Evolutionary conservation across 2,113 vertebrate species (phyloP), one percentile per base, ranked within the genome.

Genomic region (Pandion haliaetus): DNA sequence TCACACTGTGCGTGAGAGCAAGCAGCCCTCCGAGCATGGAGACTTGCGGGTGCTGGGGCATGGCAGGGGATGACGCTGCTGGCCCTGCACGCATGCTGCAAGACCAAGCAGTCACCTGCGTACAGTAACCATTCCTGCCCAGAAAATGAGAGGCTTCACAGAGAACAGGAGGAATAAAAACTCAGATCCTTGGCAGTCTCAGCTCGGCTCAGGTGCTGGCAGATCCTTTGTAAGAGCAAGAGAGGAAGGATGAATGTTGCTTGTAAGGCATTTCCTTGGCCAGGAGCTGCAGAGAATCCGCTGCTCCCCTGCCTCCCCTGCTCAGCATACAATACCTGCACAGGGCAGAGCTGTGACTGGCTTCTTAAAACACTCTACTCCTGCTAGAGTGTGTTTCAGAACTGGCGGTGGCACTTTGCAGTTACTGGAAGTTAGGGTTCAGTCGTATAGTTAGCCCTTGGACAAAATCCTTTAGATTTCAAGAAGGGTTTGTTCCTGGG

Each of bases 31-130:
- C 0, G 6, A 65, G 44, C 18, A 57, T 26, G 9, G 49, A 63
- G 31, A 45, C 21, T 38, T 49, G 31, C 2, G 0, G 34, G 34
- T 38, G 18, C n/a, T 3, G 1, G 12, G 44, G 14, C 45, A 49
- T 0, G 3, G 66, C 28, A 70, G 44, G 26, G 11, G 17, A 7
- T 2, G 4, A 18, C 0, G 0, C 20, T 69, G 21, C 55, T 40
- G 67, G 36, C 69, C 21, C 28, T 45, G 6, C 23, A 52, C 34
- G 44, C 2, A 1, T 28, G 25, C 42, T 36, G n/a, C 31, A 55
- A 45, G 49, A 49, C 38, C 10, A 57, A 42, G 65, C 9, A 31
- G 44, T 50, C 47, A 34, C 31, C 40, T 32, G 16, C 5, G 0
- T 54, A 8, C 34, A 21, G 32, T 29, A 65, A 44, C 14, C 38